Conservation (phyloP, 1,140 invertebrate genomes). For the Neoseiulus cucumeris region DNA sequence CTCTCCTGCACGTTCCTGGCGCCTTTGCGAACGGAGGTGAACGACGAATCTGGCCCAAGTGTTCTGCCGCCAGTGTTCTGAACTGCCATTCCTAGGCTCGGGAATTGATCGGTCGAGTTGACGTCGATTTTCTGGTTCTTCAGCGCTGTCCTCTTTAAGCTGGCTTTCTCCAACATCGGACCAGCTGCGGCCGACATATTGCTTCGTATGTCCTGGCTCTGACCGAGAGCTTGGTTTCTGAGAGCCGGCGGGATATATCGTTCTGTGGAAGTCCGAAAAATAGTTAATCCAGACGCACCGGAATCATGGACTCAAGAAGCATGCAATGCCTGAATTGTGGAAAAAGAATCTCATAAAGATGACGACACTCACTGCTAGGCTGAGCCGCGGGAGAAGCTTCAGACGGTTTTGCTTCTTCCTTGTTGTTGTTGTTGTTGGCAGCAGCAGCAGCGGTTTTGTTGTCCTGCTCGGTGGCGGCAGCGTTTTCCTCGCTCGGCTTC, state of each 20-base stretch:
- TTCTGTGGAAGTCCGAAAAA: neutral
- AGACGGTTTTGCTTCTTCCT: too few relatives aligned
- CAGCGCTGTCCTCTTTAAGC: neutral
- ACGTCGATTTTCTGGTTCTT: neutral
- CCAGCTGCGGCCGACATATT: neutral
- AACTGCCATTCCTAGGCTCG: neutral
- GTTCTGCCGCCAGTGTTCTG: neutral
- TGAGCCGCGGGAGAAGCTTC: too few relatives aligned
- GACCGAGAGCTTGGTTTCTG: neutral
- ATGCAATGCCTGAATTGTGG: too few relatives aligned
- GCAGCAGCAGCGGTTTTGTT: neutral
- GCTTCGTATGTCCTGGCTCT: neutral
- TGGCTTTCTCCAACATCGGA: neutral
- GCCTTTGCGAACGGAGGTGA: conserved; percentile 2
- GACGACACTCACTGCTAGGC: too few relatives aligned
- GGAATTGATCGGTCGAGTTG: conserved; percentile 1
- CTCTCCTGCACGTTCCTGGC: neutral
- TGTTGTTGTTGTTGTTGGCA: too few relatives aligned
- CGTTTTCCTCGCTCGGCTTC: neutral
- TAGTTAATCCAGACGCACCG: too few relatives aligned
- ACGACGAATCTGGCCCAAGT: neutral
- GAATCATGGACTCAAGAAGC: too few relatives aligned
- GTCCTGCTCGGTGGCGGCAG: neutral
- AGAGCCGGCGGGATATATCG: neutral
- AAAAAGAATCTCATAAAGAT: too few relatives aligned